Conservation (phyloP, 2,888 invertebrate species). For the Acanthosoma haemorrhoidale region DNA sequence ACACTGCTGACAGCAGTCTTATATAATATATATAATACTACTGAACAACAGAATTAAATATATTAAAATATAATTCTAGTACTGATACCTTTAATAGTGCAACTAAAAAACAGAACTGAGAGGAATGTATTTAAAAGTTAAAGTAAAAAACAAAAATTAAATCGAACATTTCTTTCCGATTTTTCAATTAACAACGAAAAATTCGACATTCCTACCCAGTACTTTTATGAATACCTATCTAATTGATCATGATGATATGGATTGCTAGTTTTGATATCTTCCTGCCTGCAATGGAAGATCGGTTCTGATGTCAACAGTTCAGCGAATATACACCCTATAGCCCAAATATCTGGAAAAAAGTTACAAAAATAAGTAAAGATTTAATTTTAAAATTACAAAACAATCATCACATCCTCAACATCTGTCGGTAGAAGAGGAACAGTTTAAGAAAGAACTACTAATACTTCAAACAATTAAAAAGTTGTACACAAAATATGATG, state of each 20-base stretch:
- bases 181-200: neutral
- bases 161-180: neutral
- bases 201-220: conserved; percentile 13
- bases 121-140: neutral
- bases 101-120: neutral
- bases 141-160: neutral
- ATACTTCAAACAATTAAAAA: no score
- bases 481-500: no score
- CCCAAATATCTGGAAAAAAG: conserved; percentile 80
- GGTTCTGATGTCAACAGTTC: conserved; percentile 98
- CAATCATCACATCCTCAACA: no score
- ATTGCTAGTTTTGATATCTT: conserved; percentile 98
- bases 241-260: conserved; percentile 99
- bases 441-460: no score
- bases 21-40: no score
- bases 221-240: conserved; percentile 54
- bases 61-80: no score
- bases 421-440: no score
- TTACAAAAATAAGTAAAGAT: neutral
- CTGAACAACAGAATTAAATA: no score
- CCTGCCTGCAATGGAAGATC: conserved; percentile 98
- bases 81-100: no score
- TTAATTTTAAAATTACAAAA: neutral
- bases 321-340: conserved; percentile 98
- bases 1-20: no score